A percentile compares a stretch with the other conserved stretches of the same genome.
phyloP scores from a whole-genome alignment of 2,797 vertebrate genomes.

The Natrix natrix region DNA sequence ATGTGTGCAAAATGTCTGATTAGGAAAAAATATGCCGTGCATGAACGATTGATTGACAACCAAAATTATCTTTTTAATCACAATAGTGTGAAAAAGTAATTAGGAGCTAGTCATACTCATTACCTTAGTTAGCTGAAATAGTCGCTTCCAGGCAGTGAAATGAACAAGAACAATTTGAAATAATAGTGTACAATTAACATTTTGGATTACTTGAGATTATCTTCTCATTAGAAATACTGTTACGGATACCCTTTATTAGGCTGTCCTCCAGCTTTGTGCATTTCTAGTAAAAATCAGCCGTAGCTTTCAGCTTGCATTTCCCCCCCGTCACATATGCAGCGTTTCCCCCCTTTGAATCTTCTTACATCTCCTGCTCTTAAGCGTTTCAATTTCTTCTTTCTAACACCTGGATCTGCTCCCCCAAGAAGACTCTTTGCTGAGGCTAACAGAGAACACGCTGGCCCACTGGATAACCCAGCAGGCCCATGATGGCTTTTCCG shows the following conservation, averaged over 20 bases:
- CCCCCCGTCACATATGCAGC: neutral
- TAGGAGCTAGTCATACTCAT: constrained; percentile 75
- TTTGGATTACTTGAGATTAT: constrained; percentile 69
- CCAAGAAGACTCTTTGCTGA: neutral
- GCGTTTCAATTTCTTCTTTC: neutral
- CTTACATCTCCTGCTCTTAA: neutral
- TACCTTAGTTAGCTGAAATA: constrained; percentile 75
- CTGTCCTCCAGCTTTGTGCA: neutral
- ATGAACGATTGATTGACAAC: constrained; percentile 67
- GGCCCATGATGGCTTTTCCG: too few relatives aligned
- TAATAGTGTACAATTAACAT: constrained; percentile 68
- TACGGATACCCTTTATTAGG: constrained; percentile 5
- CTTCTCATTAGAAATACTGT: constrained; percentile 62
- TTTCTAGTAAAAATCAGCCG: neutral
- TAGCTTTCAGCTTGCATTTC: neutral
- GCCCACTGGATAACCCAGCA: neutral
- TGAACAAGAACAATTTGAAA: constrained; percentile 71
- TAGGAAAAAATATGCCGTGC: constrained; percentile 53
- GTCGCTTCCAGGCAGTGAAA: constrained; percentile 68
- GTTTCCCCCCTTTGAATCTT: neutral
- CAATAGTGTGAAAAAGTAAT: constrained; percentile 73
- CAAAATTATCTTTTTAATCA: constrained; percentile 71
- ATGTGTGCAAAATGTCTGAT: constrained; percentile 61
- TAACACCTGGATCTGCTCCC: neutral
- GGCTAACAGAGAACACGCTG: too few relatives aligned